phyloP scores from a whole-genome alignment of 2,113 vertebrate genomes.

The Donacobius atricapilla region DNA sequence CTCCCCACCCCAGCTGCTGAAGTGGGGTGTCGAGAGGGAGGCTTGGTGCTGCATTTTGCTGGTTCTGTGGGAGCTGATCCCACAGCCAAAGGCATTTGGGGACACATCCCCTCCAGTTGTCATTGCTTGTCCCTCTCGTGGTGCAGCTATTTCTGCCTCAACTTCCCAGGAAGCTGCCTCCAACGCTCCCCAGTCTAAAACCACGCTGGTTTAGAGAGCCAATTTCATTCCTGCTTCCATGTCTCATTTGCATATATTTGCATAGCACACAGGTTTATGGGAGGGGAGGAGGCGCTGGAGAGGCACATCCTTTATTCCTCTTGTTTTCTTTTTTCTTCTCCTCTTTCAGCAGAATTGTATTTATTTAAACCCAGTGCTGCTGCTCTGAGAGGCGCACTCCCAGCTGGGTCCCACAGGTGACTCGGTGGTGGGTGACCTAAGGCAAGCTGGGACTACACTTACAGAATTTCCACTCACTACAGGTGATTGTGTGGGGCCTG shows the following conservation, averaged over 20 bases:
- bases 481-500: neutral
- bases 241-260: constrained; percentile 21
- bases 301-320: constrained; percentile 5
- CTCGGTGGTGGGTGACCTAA: neutral
- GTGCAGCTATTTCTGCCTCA: neutral
- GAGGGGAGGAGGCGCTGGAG: constrained; percentile 29
- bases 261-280: constrained; percentile 28
- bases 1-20: neutral
- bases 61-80: neutral
- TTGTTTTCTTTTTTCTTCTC: neutral
- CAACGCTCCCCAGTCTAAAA: neutral
- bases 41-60: neutral
- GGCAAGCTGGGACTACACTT: neutral
- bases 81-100: neutral
- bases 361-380: neutral
- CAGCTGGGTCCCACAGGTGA: neutral
- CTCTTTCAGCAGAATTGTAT: neutral
- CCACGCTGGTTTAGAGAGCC: neutral
- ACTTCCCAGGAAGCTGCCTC: constrained; percentile 12
- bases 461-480: neutral
- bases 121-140: neutral
- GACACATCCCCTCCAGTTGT: neutral
- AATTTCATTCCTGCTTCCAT: neutral
- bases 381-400: neutral
- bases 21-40: neutral